Percentiles rank a stretch among this genome's conserved stretches.
These are phyloP conservation scores for Hyperopisus bebe DNA, from an alignment of 2,113 vertebrate species.

Conservation along the genomic window DNA sequence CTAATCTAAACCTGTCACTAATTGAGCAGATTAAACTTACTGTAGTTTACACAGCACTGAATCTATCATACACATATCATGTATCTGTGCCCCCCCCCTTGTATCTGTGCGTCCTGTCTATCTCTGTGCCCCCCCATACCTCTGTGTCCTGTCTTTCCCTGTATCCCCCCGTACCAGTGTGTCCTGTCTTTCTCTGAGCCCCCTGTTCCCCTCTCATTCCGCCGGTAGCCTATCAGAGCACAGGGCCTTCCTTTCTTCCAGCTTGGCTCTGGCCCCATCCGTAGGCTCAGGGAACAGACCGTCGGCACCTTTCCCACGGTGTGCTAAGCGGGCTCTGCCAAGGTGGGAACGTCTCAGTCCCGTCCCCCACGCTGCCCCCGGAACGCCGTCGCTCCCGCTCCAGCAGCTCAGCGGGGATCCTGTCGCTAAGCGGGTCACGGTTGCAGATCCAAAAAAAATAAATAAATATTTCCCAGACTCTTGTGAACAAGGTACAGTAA, in stretches of 20 bases:
- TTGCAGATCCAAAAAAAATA: not conserved
- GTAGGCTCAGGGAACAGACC: slow-evolving; percentile 25
- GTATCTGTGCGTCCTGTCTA: not conserved
- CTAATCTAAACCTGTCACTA: not conserved
- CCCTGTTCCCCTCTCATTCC: not conserved
- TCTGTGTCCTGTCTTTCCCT: not conserved
- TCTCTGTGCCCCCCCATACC: not conserved
- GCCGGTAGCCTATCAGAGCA: not conserved
- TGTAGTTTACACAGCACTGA: not conserved
- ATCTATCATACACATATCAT: not conserved
- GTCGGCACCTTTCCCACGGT: slow-evolving; percentile 47
- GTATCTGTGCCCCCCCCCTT: not conserved
- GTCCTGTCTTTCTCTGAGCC: not conserved
- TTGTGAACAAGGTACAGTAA: not conserved
- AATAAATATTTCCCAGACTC: not conserved
- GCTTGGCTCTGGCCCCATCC: slow-evolving; percentile 1
- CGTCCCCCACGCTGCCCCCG: not conserved
- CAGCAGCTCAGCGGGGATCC: not conserved
- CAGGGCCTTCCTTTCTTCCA: not conserved
- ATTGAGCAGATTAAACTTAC: not conserved
- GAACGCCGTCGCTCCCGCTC: not conserved
- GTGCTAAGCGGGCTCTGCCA: slow-evolving; percentile 48
- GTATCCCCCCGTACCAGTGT: not conserved
- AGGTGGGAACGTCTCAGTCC: slow-evolving; percentile 52
- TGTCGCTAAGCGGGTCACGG: not conserved